A percentile compares a stretch with the other conserved stretches of the same genome.
phyloP scores from a whole-genome alignment of 2,888 invertebrate species.

The Lycocerus yunnanus region DNA sequence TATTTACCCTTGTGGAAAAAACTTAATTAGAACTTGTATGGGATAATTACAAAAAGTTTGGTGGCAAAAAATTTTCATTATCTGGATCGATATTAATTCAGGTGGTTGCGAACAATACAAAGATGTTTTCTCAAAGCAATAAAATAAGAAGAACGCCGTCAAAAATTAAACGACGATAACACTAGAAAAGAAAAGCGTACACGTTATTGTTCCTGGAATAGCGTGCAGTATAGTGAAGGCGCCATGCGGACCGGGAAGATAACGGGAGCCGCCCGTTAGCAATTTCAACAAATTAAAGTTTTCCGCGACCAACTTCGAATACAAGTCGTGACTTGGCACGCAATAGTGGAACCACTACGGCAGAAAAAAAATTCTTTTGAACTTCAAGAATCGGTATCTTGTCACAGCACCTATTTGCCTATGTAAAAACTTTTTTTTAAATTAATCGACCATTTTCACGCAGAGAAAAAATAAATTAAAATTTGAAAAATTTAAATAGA shows the following conservation, averaged over 20 bases:
- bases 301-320: slow-evolving; percentile 26
- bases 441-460: neutral
- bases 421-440: neutral
- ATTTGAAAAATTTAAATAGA: neutral
- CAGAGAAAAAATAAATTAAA: neutral
- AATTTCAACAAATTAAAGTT: slow-evolving; percentile 41
- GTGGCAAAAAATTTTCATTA: neutral
- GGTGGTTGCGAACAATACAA: neutral
- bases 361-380: neutral
- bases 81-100: neutral
- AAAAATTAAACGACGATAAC: slow-evolving; percentile 17
- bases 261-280: slow-evolving; percentile 34
- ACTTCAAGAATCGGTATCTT: neutral
- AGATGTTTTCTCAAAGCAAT: neutral
- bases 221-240: slow-evolving; percentile 34
- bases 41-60: neutral
- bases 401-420: neutral
- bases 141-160: neutral
- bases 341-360: slow-evolving; percentile 7
- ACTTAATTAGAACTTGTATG: neutral
- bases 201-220: slow-evolving; percentile 31
- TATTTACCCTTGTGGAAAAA: neutral
- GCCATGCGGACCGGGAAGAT: slow-evolving; percentile 36
- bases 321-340: slow-evolving; percentile 25
- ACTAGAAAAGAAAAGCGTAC: slow-evolving; percentile 19